Evolutionary conservation across 2,113 vertebrate species (phyloP).

Genomic region (Nyctereutes procyonoides): DNA sequence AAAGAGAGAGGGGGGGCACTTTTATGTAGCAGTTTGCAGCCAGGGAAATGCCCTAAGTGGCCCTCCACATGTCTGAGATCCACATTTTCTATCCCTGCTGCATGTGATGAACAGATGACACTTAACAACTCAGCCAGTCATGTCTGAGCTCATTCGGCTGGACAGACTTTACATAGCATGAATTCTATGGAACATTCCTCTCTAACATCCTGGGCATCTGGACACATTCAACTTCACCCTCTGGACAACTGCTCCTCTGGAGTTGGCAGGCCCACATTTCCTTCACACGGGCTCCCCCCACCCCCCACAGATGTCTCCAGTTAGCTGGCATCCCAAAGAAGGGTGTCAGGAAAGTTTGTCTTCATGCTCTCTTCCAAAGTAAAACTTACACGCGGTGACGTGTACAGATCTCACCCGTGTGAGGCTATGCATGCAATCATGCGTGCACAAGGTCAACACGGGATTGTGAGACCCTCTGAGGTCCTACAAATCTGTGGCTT

Average conservation of each 20-base stretch:
- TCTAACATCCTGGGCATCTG: not conserved
- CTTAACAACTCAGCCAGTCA: rapidly evolving
- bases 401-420: too few species aligned
- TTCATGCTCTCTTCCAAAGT: not conserved
- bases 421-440: rapidly evolving
- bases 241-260: not conserved
- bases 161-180: rapidly evolving
- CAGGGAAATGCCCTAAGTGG: too few species aligned
- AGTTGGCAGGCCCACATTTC: rapidly evolving
- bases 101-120: not conserved
- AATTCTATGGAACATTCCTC: rapidly evolving
- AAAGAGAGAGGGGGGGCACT: too few species aligned
- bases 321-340: not conserved
- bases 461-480: too few species aligned
- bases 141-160: not conserved
- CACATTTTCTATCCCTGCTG: not conserved
- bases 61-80: not conserved
- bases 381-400: rapidly evolving
- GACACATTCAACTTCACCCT: not conserved
- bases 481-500: rapidly evolving
- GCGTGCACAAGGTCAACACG: too few species aligned
- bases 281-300: rapidly evolving
- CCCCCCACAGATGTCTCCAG: too few species aligned
- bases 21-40: not conserved
- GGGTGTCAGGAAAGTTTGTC: not conserved